Percentiles rank a stretch among this genome's conserved stretches.
phyloP scores from a whole-genome alignment of 2,113 vertebrate genomes.

The Craseonycteris thonglongyai region DNA sequence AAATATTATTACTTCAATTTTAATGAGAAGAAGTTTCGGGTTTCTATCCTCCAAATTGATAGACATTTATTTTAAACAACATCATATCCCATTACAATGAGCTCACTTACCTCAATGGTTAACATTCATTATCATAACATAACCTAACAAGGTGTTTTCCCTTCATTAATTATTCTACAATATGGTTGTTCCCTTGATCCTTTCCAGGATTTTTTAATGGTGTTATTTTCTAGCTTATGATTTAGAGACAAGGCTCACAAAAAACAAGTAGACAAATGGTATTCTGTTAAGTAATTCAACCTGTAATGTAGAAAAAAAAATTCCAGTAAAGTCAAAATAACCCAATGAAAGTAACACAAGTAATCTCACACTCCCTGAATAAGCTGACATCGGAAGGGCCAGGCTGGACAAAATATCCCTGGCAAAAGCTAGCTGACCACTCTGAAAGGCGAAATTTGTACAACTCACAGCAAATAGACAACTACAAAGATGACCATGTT shows the following conservation, averaged over 20 bases:
- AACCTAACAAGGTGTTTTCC: neutral
- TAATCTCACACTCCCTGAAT: neutral
- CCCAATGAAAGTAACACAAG: neutral
- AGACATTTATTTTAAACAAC: conserved; percentile 8
- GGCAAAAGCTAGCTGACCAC: neutral
- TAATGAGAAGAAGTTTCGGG: neutral
- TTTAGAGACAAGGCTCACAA: neutral
- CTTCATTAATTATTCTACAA: neutral
- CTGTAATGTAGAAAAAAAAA: neutral
- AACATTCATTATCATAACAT: neutral
- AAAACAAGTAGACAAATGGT: neutral
- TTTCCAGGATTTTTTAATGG: neutral
- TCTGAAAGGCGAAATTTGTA: neutral
- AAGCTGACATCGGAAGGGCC: neutral
- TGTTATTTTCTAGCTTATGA: neutral
- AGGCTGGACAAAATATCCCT: neutral
- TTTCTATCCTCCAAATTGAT: neutral
- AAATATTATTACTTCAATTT: conserved; percentile 9
- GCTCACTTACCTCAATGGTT: neutral
- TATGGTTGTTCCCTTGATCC: neutral
- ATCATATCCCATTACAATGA: neutral
- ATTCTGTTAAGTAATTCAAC: neutral
- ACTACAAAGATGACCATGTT: neutral
- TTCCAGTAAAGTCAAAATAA: neutral
- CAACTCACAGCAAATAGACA: neutral